Percentiles rank a stretch among this genome's conserved stretches.
Conservation (phyloP, 2,888 invertebrate genomes). For the Cacoxenus indagator region DNA sequence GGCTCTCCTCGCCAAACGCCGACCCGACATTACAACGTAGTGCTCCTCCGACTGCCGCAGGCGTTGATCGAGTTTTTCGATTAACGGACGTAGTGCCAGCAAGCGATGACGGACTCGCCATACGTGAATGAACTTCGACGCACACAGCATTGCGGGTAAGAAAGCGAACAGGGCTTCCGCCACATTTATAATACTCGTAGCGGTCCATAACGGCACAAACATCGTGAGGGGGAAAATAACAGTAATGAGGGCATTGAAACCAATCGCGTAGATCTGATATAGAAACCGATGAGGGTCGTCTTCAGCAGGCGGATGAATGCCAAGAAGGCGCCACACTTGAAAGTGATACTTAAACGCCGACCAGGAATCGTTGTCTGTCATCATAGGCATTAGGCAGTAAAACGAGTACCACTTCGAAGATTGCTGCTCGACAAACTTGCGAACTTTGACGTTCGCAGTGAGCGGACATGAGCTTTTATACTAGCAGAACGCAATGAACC, state of each 20-base stretch:
- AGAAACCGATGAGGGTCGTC: conserved; percentile 37
- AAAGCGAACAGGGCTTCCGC: too few relatives aligned
- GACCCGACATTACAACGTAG: conserved; percentile 34
- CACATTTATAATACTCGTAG: conserved; percentile 50
- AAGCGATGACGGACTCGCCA: conserved; percentile 42
- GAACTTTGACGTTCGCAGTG: too few relatives aligned
- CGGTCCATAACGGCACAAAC: conserved; percentile 43
- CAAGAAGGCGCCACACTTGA: conserved; percentile 55
- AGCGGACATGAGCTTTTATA: too few relatives aligned
- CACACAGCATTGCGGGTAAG: conserved; percentile 39
- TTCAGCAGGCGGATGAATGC: conserved; percentile 45
- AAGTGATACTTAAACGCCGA: conserved; percentile 57
- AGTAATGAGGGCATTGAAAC: conserved; percentile 39
- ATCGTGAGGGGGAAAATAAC: conserved; percentile 42
- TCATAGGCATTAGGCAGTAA: too few relatives aligned
- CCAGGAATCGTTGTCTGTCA: conserved; percentile 35
- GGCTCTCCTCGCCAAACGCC: conserved; percentile 33
- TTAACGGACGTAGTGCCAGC: conserved; percentile 36
- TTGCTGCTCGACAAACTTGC: too few relatives aligned
- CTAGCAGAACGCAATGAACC: too few relatives aligned
- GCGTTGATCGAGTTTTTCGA: conserved; percentile 52
- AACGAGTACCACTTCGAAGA: too few relatives aligned
- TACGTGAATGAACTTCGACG: conserved; percentile 52
- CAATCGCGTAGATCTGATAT: conserved; percentile 47
- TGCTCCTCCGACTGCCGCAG: conserved; percentile 41